These are phyloP conservation scores for Antheraea yamamai DNA, from an alignment of 2,888 invertebrate species.

Conservation along the genomic window DNA sequence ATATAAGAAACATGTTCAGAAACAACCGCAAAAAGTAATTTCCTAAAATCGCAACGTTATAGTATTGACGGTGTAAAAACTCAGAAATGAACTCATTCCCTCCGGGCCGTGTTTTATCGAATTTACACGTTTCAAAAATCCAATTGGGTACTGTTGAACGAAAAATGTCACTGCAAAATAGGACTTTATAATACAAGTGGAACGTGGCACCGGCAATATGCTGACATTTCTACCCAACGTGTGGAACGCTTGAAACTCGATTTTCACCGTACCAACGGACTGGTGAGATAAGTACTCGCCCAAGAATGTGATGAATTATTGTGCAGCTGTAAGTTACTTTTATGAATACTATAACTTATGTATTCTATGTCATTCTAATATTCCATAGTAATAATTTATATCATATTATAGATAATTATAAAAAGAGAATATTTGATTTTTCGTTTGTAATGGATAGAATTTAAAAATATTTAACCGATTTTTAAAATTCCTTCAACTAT, in stretches of 20 bases:
- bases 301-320: conserved; percentile 26
- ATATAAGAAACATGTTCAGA: not conserved
- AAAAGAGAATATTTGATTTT: too few species aligned
- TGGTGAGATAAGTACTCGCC: conserved; percentile 53
- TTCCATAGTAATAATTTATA: too few species aligned
- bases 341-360: not conserved
- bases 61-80: conserved; percentile 13
- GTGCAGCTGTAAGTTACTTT: conserved; percentile 8
- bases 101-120: conserved; percentile 64
- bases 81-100: conserved; percentile 50
- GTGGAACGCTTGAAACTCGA: conserved; percentile 64
- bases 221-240: conserved; percentile 58
- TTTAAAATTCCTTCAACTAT: too few species aligned
- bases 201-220: conserved; percentile 69
- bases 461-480: too few species aligned
- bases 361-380: too few species aligned
- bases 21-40: not conserved
- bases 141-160: conserved; percentile 72
- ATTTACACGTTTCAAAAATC: conserved; percentile 79
- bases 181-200: conserved; percentile 74
- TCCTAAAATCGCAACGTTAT: not conserved
- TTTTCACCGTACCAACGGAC: conserved; percentile 64
- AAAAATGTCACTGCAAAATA: conserved; percentile 77
- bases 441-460: too few species aligned
- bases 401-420: too few species aligned